Base-by-base conservation (phyloP, 2,888 invertebrate species). In the Drosophila dives region DNA sequence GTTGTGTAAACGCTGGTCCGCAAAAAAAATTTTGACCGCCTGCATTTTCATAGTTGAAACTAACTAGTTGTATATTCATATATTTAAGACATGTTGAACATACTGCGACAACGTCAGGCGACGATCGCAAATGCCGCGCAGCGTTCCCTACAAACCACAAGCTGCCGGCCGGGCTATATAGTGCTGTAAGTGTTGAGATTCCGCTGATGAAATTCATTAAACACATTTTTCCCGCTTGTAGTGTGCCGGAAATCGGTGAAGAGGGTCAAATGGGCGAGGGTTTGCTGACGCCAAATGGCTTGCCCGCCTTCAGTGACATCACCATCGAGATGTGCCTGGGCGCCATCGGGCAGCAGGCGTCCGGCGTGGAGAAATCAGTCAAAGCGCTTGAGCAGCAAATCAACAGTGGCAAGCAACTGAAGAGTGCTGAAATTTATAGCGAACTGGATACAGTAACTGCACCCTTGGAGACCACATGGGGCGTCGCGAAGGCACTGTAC, bases 251-350 rank as follows among this genome's bases (percentile, higher is more conserved):
- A 94, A 96, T 97, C 71, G 97, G 97, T 3, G 97, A 97, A 91
- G 98, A 98, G 93, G 94, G 95, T 20, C 94, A 95, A 12, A 96
- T 96, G 60, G 95, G 96, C 83, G 97, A 97, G 92, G 95, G 96
- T 4, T 93, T 98, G 26, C 92, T 98, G 11, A 95, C 96, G 72
- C 72, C 91, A 3, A 95, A 96, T 65, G 96, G 96, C 0, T 93
- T 96, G 50, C 98, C 98, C 7, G 96, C 97, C 89, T 98, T 98
- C 91, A 96, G 95, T 85, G 95, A 95, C 72, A 94, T 98, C 26
- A 95, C 96, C 2, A 96, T 97, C 54, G 97, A 98, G 92, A 96
- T 96, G 93, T 98, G 97, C 91, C 94, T 97, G 69, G 96, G 96
- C 2, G 96, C 97, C 7, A 95, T 98, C 80, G 97, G 97, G 36